Conservation (phyloP, 2,888 invertebrate genomes). For the Eledone cirrhosa region DNA sequence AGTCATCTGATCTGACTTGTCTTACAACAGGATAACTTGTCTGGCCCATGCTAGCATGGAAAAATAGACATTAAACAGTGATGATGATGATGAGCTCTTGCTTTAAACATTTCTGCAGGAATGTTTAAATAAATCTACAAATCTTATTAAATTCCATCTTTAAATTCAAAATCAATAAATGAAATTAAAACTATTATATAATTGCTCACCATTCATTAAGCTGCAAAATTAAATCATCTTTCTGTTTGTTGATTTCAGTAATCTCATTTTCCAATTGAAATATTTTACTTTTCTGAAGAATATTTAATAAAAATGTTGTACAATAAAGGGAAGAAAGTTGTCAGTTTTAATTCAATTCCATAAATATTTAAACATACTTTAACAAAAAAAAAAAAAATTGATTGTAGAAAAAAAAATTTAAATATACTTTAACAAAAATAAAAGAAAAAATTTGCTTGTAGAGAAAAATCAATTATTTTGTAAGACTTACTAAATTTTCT, state of each 20-base stretch:
- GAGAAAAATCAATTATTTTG: neutral
- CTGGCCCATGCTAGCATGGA: no score
- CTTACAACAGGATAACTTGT: no score
- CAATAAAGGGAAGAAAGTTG: neutral
- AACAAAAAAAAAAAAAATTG: no score
- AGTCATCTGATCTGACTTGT: no score
- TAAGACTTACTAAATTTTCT: conserved; percentile 48
- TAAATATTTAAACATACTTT: neutral
- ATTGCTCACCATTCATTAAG: conserved; percentile 12
- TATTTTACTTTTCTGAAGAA: conserved; percentile 46
- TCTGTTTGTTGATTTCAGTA: conserved; percentile 32
- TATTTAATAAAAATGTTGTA: conserved; percentile 5
- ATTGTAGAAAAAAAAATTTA: neutral
- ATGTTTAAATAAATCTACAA: no score
- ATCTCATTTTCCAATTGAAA: conserved; percentile 50
- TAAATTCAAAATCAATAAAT: no score
- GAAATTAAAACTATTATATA: no score
- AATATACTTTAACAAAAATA: neutral
- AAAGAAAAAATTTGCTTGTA: neutral
- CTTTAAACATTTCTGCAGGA: no score
- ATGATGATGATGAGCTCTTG: no score
- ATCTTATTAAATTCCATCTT: no score
- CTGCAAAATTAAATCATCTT: conserved; percentile 6
- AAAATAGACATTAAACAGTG: no score
- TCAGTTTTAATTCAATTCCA: no score